phyloP scores from a whole-genome alignment of 2,797 vertebrate genomes.

The Anguilla anguilla region DNA sequence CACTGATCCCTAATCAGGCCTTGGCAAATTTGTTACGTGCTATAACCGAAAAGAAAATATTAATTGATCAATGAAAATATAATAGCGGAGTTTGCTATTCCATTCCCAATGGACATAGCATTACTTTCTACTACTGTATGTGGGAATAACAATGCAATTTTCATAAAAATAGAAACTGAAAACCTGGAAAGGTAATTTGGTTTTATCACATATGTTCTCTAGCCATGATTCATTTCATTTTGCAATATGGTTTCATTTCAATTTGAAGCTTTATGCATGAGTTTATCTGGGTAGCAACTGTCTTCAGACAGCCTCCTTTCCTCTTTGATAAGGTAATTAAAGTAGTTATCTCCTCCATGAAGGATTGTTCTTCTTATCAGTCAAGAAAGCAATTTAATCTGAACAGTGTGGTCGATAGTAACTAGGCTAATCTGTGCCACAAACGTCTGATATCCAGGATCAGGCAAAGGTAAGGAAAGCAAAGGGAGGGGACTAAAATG shows the following conservation, averaged over 20 bases:
- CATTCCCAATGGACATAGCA: too few species aligned
- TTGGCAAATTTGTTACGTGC: background rate
- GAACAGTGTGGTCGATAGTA: conserved; percentile 25
- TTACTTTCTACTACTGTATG: too few species aligned
- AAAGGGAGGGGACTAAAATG: background rate
- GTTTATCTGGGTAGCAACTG: background rate
- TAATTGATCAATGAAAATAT: too few species aligned
- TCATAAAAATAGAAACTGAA: too few species aligned
- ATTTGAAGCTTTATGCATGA: background rate
- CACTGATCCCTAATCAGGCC: background rate
- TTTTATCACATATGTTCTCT: background rate
- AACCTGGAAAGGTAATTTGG: too few species aligned
- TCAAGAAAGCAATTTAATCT: conserved; percentile 17
- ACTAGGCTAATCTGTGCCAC: conserved; percentile 21
- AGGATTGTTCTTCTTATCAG: conserved; percentile 27
- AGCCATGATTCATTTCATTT: background rate
- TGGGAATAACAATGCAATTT: too few species aligned
- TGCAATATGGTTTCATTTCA: background rate
- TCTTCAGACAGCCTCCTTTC: background rate
- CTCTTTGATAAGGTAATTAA: conserved; percentile 15
- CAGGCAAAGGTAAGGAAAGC: background rate
- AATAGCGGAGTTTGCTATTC: too few species aligned
- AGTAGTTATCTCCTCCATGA: conserved; percentile 16
- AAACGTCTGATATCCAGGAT: conserved; percentile 9
- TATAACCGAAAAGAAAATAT: too few species aligned